These are phyloP conservation scores for Ylistrum balloti DNA, from an alignment of 1,140 invertebrate genomes.

Conservation along the genomic window DNA sequence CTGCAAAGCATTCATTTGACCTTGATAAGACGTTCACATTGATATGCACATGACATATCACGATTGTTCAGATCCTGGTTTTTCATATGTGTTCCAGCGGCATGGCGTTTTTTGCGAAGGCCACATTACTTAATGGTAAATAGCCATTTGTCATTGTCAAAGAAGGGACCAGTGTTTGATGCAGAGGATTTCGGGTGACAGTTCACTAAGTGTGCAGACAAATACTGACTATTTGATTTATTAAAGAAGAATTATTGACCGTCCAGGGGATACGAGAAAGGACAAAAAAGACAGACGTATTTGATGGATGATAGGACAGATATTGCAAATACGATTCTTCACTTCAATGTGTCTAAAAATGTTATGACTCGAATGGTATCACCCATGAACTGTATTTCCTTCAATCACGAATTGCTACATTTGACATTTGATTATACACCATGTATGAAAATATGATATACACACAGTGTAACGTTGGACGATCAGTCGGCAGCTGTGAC, in stretches of 20 bases:
- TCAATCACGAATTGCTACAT: too few species aligned
- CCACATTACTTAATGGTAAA: neutral
- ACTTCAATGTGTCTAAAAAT: neutral
- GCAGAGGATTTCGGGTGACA: neutral
- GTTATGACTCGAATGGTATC: too few species aligned
- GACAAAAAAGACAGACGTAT: neutral
- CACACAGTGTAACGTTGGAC: too few species aligned
- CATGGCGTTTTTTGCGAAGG: neutral
- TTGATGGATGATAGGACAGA: neutral
- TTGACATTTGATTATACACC: too few species aligned
- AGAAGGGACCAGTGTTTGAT: neutral
- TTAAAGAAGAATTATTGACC: neutral
- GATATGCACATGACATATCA: neutral
- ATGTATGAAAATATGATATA: too few species aligned
- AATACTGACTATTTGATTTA: constrained; percentile 9
- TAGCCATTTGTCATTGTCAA: constrained; percentile 5
- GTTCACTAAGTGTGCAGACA: neutral
- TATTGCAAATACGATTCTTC: neutral
- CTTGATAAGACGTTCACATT: neutral
- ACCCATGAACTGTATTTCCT: too few species aligned
- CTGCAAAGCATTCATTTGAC: neutral
- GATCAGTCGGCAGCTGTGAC: too few species aligned
- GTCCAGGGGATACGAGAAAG: neutral
- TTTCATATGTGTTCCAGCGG: constrained; percentile 1
- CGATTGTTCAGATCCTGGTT: neutral